Conservation (phyloP, 2,797 vertebrate genomes). For the Decapterus maruadsi region DNA sequence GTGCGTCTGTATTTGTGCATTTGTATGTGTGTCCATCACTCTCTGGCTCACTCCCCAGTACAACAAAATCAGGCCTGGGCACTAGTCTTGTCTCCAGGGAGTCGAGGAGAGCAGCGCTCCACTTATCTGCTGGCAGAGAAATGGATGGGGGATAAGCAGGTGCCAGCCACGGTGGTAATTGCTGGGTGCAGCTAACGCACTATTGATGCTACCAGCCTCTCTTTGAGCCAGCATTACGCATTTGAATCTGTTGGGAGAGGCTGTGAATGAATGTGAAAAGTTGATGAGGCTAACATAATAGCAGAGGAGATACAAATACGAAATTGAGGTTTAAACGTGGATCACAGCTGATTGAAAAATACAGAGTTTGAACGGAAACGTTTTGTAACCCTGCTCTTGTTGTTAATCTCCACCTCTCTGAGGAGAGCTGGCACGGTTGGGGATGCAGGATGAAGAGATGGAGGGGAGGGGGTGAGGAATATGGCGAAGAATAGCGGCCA, state of each 20-base stretch:
- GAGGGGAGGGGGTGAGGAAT: slow-evolving; percentile 34
- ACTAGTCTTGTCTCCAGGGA: slow-evolving; percentile 53
- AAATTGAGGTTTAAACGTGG: slow-evolving; percentile 28
- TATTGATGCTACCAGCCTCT: neutral
- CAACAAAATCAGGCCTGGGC: slow-evolving; percentile 64
- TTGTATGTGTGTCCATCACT: slow-evolving; percentile 42
- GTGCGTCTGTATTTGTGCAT: slow-evolving; percentile 32
- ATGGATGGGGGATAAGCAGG: slow-evolving; percentile 57
- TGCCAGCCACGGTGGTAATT: slow-evolving; percentile 60
- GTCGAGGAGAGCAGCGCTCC: slow-evolving; percentile 55
- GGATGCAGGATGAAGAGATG: slow-evolving; percentile 21
- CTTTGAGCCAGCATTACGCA: slow-evolving; percentile 40
- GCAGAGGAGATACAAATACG: slow-evolving; percentile 5
- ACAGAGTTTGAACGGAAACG: slow-evolving; percentile 3
- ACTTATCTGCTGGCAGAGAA: slow-evolving; percentile 74
- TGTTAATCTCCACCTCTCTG: neutral
- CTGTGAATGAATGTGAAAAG: slow-evolving; percentile 22
- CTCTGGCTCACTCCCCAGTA: slow-evolving; percentile 67
- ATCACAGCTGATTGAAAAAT: slow-evolving; percentile 39
- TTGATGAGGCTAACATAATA: slow-evolving; percentile 19
- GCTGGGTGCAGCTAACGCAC: slow-evolving; percentile 46
- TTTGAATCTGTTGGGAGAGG: slow-evolving; percentile 27
- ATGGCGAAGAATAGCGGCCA: slow-evolving; percentile 44
- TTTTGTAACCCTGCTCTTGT: slow-evolving; percentile 27
- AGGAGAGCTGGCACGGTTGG: slow-evolving; percentile 11